These are phyloP conservation scores for Calyptommatus sinebrachiatus DNA, from an alignment of 2,113 vertebrate genomes.

Conservation along the genomic window DNA sequence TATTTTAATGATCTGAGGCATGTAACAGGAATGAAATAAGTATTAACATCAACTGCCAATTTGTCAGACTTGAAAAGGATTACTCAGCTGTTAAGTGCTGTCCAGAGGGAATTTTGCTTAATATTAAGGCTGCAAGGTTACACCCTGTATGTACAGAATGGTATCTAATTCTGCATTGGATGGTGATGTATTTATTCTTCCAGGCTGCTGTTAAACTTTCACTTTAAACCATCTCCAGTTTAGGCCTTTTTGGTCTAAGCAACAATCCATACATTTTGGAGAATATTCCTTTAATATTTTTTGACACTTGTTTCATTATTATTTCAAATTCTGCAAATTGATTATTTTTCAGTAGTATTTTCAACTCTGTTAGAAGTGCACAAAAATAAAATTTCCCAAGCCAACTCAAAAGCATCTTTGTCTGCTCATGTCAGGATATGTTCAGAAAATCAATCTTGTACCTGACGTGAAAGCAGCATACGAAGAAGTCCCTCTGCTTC, in stretches of 20 bases:
- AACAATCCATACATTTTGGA: too few species aligned
- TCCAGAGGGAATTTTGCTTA: not conserved
- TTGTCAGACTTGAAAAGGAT: not conserved
- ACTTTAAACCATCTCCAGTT: too few species aligned
- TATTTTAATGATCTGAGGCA: constrained; percentile 6
- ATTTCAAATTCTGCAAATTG: too few species aligned
- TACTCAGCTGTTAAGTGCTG: not conserved
- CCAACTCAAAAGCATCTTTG: not conserved
- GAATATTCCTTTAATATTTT: too few species aligned
- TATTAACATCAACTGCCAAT: not conserved
- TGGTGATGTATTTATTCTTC: too few species aligned
- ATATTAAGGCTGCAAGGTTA: not conserved
- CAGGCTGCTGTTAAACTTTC: too few species aligned
- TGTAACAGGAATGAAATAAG: constrained; percentile 12
- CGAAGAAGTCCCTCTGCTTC: not conserved
- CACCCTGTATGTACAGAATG: not conserved
- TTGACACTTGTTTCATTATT: too few species aligned
- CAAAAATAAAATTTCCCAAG: not conserved
- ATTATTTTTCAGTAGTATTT: too few species aligned
- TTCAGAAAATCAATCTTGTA: not conserved
- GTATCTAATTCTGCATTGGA: not conserved
- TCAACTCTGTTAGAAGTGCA: not conserved
- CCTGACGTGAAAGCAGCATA: not conserved
- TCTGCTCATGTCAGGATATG: not conserved
- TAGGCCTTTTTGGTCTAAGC: too few species aligned